phyloP scores from a whole-genome alignment of 2,888 invertebrate species.

The Trachelus stipa region DNA sequence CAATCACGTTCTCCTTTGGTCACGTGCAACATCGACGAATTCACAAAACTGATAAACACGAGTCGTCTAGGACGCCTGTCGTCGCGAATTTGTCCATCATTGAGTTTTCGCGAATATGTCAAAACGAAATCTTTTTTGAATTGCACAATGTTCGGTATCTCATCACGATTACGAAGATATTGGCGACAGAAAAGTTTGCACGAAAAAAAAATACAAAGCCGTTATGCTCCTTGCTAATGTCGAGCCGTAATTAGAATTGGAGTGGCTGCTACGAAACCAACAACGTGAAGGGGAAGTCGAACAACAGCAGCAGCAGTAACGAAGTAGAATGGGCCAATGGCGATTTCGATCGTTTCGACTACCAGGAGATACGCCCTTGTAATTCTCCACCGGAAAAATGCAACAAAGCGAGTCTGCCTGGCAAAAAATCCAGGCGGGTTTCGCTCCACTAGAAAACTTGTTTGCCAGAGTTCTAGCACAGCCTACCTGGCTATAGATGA shows the following conservation, averaged over 20 bases:
- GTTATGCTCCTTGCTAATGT: not conserved
- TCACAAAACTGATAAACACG: not conserved
- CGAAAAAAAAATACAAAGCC: not conserved
- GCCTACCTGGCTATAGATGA: not conserved
- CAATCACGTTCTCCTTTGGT: not conserved
- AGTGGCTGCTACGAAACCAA: not conserved
- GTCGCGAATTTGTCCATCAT: not conserved
- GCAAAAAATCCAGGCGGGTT: conserved; percentile 28
- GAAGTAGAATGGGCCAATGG: conserved; percentile 20
- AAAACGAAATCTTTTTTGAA: not conserved
- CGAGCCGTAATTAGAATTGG: not conserved
- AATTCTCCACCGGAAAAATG: conserved; percentile 28
- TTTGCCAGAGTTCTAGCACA: not conserved
- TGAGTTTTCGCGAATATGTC: not conserved
- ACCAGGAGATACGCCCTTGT: not conserved
- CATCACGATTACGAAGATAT: not conserved
- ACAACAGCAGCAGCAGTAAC: conserved; percentile 21
- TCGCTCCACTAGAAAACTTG: conserved; percentile 23
- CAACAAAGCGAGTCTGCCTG: conserved; percentile 35
- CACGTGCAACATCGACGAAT: not conserved
- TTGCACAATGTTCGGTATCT: not conserved
- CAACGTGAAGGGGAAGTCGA: conserved; percentile 5
- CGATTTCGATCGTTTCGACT: conserved; percentile 19
- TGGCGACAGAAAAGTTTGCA: not conserved
- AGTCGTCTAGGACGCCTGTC: not conserved